A percentile compares a stretch with the other conserved stretches of the same genome.
phyloP scores from a whole-genome alignment of 2,888 invertebrate genomes.

The Eupithecia inturbata region DNA sequence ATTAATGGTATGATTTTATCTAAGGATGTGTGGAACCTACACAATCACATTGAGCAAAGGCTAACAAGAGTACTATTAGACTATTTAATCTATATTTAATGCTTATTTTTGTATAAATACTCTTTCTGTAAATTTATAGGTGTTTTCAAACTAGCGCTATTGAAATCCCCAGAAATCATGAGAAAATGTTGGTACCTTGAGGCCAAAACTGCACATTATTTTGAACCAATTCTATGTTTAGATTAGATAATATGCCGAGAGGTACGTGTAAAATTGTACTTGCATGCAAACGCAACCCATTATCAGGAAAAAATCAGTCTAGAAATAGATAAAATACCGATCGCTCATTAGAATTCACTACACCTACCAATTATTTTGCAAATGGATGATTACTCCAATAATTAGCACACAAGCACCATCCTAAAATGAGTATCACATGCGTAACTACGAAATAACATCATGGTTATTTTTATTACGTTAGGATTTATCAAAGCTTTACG shows the following conservation, averaged over 20 bases:
- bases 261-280: not conserved
- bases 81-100: not conserved
- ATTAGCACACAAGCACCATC: not conserved
- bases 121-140: not conserved
- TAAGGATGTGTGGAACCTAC: not conserved
- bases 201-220: not conserved
- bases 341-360: slow-evolving; percentile 7
- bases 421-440: not conserved
- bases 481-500: not conserved
- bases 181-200: not conserved
- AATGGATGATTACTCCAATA: not conserved
- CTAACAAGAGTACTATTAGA: slow-evolving; percentile 1
- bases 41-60: not conserved
- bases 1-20: no score
- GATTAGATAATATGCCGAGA: not conserved
- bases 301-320: not conserved
- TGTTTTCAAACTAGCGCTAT: not conserved
- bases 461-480: not conserved
- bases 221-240: not conserved
- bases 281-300: not conserved
- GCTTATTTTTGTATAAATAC: not conserved
- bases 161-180: not conserved
- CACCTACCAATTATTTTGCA: slow-evolving; percentile 8
- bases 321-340: not conserved
- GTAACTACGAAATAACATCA: not conserved